phyloP scores from a whole-genome alignment of 2,797 vertebrate species.

The Fistularia tabacaria region DNA sequence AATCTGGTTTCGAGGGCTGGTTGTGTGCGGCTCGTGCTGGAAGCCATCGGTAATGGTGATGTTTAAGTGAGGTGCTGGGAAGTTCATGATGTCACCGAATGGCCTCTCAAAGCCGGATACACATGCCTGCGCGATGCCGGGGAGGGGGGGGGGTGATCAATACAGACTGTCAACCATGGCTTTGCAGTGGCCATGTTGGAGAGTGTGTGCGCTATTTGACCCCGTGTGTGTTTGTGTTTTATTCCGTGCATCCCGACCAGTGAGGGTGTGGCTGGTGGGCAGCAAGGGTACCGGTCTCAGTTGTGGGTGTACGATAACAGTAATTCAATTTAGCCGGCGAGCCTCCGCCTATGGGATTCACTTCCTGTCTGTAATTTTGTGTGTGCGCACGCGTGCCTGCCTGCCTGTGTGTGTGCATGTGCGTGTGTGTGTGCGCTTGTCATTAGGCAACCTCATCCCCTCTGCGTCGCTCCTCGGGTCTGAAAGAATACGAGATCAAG shows the following conservation, averaged over 20 bases:
- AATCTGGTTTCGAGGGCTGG: not conserved
- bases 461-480: constrained; percentile 42
- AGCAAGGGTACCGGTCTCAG: constrained; percentile 52
- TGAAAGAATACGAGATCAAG: constrained; percentile 68
- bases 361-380: constrained; percentile 30
- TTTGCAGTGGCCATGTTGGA: constrained; percentile 38
- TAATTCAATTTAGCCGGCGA: constrained; percentile 70
- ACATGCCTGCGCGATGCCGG: constrained; percentile 17
- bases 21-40: constrained; percentile 5
- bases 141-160: constrained; percentile 55
- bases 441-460: constrained; percentile 57
- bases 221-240: constrained; percentile 16
- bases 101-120: not conserved
- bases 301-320: constrained; percentile 63
- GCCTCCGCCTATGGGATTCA: constrained; percentile 48
- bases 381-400: constrained; percentile 12
- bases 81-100: not conserved
- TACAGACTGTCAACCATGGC: constrained; percentile 60
- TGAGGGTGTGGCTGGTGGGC: constrained; percentile 54
- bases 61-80: too few relatives aligned
- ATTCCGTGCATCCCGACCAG: constrained; percentile 19
- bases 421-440: constrained; percentile 37
- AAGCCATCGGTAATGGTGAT: not conserved
- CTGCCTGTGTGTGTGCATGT: constrained; percentile 20
- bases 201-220: constrained; percentile 45